Base-by-base conservation (phyloP, 2,888 invertebrate genomes). In the Drosophila borborema region DNA sequence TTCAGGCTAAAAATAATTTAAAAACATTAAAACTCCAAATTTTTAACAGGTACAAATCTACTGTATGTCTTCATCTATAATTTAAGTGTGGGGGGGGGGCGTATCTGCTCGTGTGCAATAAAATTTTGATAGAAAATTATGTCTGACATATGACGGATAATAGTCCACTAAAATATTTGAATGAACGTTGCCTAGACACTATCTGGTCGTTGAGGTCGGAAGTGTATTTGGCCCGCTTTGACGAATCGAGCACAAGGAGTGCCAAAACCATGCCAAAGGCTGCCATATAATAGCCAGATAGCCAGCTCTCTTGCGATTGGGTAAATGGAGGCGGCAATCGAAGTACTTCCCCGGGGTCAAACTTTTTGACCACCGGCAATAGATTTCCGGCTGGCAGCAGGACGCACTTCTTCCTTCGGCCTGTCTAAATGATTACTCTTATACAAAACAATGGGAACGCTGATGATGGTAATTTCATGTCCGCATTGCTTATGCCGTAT, bases 401-500 rank as follows among this genome's bases (percentile, higher is more conserved):
- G 10, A n/a, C 20, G 23, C n/a, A 34, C 16, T 18, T n/a, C 23
- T 7, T 20, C 38, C 7, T 20, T 41, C 5, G 51, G n/a, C 40
- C 40, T 49, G 20, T 55, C 14, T 9, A 40, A 31, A 40, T 31
- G 16, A 8, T 55, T 43, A 12, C 45, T 58, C 28, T n/a, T 48
- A 28, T 18, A 23, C 12, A 23, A 14, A 0, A 9, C 46, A 7
- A 34, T 31, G 31, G 64, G 55, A 6, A 43, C 64, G 8, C 6
- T 16, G 7, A 51, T 51, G 2, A 46, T 61, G n/a, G 69, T 69
- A 0, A 63, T 4, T 9, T 53, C 34, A 16, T 60, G 38, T 1
- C 83, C 72, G 45, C 62, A 62, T 31, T 84, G 85, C n/a, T 72
- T 81, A 14, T 36, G 18, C 1, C 73, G 56, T 54, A 80, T 74